Percentiles rank a stretch among this genome's conserved stretches.
Conservation (phyloP, 2,888 invertebrate species). For the Drosophila quinaria region DNA sequence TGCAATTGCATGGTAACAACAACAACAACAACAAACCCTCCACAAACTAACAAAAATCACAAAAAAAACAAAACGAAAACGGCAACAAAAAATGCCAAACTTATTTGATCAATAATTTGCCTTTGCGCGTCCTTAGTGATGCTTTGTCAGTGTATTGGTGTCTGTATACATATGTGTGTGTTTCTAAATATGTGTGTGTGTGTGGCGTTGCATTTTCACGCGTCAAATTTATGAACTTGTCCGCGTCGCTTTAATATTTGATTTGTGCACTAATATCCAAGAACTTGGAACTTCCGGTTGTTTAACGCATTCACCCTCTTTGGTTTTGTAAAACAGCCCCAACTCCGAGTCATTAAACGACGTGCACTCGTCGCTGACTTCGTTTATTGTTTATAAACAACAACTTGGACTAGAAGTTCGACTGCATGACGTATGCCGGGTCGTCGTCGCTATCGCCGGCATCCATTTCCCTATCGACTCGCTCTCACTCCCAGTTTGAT, state of each 20-base stretch:
- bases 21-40: conserved; percentile 3
- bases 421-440: conserved; percentile 69
- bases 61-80: conserved; percentile 5
- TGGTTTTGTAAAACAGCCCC: not conserved
- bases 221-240: conserved; percentile 69
- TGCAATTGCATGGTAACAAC: conserved; percentile 26
- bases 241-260: conserved; percentile 58
- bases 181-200: conserved; percentile 21
- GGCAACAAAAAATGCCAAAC: conserved; percentile 36
- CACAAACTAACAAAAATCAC: conserved; percentile 6
- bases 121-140: conserved; percentile 71
- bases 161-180: conserved; percentile 19
- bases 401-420: conserved; percentile 60
- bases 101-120: conserved; percentile 82
- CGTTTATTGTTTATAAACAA: conserved; percentile 83
- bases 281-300: conserved; percentile 52
- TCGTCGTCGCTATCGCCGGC: conserved; percentile 58
- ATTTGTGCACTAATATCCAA: conserved; percentile 68
- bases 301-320: conserved; percentile 51
- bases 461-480: conserved; percentile 31
- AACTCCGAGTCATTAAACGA: conserved; percentile 18
- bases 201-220: conserved; percentile 67
- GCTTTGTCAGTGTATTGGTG: conserved; percentile 17
- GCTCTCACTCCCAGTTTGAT: conserved; percentile 4
- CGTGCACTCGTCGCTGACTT: conserved; percentile 45